Percentiles rank a stretch among this genome's conserved stretches.
Conservation (phyloP, 2,113 vertebrate species). For the Percopsis transmontana region DNA sequence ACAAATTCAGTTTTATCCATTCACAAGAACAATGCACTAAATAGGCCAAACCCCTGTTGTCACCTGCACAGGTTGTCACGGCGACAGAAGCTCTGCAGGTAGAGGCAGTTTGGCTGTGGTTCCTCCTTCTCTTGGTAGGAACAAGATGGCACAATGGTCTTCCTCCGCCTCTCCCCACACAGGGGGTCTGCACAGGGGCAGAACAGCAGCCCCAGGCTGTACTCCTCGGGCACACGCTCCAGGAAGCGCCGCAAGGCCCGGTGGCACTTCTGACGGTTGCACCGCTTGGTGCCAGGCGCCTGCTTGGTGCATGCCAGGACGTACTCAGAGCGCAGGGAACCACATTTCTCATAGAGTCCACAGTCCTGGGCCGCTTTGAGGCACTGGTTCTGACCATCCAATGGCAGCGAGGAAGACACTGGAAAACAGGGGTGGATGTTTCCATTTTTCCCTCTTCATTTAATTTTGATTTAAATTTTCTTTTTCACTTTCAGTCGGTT, state of each 20-base stretch:
- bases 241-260: constrained; percentile 86
- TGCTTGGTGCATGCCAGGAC: constrained; percentile 85
- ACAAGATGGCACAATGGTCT: constrained; percentile 93
- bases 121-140: constrained; percentile 82
- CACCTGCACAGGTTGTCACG: constrained; percentile 90
- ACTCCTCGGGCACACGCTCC: constrained; percentile 86
- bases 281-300: constrained; percentile 62
- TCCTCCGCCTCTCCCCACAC: constrained; percentile 90
- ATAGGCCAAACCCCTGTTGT: constrained; percentile 33
- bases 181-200: constrained; percentile 87
- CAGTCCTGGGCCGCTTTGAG: constrained; percentile 89
- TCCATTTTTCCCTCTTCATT: too few species aligned
- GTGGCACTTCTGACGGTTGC: constrained; percentile 87
- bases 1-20: background rate
- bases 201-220: constrained; percentile 88
- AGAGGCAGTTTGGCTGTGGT: constrained; percentile 85
- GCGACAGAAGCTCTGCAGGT: constrained; percentile 83
- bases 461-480: too few species aligned
- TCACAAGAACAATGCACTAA: too few species aligned
- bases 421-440: background rate
- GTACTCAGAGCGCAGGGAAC: constrained; percentile 86
- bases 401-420: constrained; percentile 66
- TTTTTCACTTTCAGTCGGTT: too few species aligned
- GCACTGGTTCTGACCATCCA: constrained; percentile 85
- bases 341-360: constrained; percentile 87